phyloP scores from a whole-genome alignment of 2,113 vertebrate genomes.

The Poecilia latipinna region DNA sequence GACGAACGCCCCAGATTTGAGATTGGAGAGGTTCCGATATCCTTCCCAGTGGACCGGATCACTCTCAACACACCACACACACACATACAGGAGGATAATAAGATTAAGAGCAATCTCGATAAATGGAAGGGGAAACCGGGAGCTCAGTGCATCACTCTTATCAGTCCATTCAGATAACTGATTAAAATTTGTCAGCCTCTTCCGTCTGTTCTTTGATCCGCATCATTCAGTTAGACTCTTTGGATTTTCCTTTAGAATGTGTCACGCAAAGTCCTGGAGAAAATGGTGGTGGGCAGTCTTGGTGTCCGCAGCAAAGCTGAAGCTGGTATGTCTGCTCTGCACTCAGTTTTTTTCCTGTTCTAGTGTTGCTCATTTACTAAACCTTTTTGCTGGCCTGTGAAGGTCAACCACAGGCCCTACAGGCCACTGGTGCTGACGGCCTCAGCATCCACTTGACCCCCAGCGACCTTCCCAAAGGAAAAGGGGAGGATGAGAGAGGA shows the following conservation, averaged over 20 bases:
- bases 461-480: slow-evolving; percentile 47
- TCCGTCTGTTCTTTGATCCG: background rate
- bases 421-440: slow-evolving; percentile 68
- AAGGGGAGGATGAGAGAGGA: slow-evolving; percentile 8
- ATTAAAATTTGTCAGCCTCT: background rate
- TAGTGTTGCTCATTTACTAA: background rate
- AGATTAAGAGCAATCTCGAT: too few relatives aligned
- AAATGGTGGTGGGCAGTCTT: slow-evolving; percentile 73
- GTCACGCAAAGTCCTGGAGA: slow-evolving; percentile 63
- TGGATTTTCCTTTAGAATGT: slow-evolving; percentile 55
- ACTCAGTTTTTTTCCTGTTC: background rate
- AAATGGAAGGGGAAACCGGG: too few relatives aligned
- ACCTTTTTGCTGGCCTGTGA: background rate
- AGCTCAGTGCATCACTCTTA: background rate
- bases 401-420: slow-evolving; percentile 61
- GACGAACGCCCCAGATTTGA: too few relatives aligned
- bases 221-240: background rate
- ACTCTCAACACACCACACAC: too few relatives aligned
- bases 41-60: too few relatives aligned
- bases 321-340: slow-evolving; percentile 48
- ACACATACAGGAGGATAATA: too few relatives aligned
- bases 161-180: background rate
- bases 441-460: slow-evolving; percentile 64
- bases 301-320: slow-evolving; percentile 57
- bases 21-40: too few relatives aligned